Conservation (phyloP, 2,113 vertebrate species). For the Tragelaphus strepsiceros region DNA sequence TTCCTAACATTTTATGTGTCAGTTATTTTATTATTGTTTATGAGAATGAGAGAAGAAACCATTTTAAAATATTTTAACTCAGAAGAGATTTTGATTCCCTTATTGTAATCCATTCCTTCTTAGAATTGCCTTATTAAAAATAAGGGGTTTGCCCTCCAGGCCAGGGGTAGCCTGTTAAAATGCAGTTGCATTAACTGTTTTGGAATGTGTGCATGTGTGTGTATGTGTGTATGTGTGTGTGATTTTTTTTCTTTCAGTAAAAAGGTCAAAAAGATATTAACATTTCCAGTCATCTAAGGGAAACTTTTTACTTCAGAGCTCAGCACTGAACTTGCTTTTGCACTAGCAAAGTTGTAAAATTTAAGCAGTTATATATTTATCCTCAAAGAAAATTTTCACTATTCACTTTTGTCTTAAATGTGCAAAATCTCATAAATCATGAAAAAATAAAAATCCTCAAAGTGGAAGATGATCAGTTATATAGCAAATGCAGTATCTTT, state of each 20-base stretch:
- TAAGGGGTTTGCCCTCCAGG: not conserved
- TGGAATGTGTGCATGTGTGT: not conserved
- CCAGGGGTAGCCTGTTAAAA: not conserved
- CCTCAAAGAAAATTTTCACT: not conserved
- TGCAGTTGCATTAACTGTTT: not conserved
- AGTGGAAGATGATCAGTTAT: not conserved
- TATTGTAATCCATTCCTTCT: not conserved
- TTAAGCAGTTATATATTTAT: not conserved
- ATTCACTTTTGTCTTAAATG: not conserved
- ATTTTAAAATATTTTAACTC: not conserved
- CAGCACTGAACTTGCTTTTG: not conserved
- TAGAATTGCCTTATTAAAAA: not conserved
- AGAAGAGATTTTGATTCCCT: not conserved
- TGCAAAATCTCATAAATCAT: conserved; percentile 1
- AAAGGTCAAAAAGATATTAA: not conserved
- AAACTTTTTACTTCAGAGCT: not conserved
- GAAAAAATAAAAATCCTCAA: conserved; percentile 1
- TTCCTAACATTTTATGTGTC: not conserved
- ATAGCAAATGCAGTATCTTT: not conserved
- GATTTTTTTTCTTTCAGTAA: not conserved
- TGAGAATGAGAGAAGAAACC: not conserved
- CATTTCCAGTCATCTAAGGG: not conserved
- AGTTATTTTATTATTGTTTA: not conserved
- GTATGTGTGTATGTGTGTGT: not conserved
- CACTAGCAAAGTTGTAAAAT: not conserved